Percentiles rank a stretch among this genome's conserved stretches.
Conservation (phyloP, 2,888 invertebrate species). For the Caradrina clavipalpis region DNA sequence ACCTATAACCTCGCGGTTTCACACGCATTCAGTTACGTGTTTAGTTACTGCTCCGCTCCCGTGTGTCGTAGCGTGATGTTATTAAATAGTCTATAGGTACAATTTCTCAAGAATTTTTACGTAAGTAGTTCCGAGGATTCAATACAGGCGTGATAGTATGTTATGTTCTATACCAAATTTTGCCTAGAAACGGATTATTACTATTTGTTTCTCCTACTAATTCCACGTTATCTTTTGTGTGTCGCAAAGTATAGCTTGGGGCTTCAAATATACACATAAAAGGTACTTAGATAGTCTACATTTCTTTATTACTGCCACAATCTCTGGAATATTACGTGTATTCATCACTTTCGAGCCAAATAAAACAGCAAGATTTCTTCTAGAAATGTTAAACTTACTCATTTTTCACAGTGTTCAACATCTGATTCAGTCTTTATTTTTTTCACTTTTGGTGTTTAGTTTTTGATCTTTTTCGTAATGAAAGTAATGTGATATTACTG, state of each 20-base stretch:
- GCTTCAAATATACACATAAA: conserved; percentile 4
- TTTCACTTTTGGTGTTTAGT: background rate
- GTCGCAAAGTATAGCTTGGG: background rate
- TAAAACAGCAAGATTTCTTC: background rate
- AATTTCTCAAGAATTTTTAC: no score
- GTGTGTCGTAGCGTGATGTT: no score
- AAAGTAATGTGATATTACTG: background rate
- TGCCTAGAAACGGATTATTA: no score
- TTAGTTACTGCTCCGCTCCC: no score
- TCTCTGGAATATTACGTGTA: background rate
- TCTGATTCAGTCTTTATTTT: background rate
- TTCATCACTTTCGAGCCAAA: conserved; percentile 1
- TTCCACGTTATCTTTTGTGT: background rate
- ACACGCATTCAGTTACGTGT: no score
- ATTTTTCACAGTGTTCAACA: background rate
- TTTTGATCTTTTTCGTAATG: background rate
- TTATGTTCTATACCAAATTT: no score
- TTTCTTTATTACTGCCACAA: conserved; percentile 1
- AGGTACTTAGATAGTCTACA: background rate
- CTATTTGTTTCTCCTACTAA: no score
- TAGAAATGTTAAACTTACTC: background rate
- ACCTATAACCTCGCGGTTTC: no score
- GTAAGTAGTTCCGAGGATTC: no score
- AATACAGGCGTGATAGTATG: no score
- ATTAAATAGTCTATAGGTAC: no score